A percentile compares a stretch with the other conserved stretches of the same genome.
Conservation (phyloP, 2,888 invertebrate genomes). For the Eristalinus aeneus region DNA sequence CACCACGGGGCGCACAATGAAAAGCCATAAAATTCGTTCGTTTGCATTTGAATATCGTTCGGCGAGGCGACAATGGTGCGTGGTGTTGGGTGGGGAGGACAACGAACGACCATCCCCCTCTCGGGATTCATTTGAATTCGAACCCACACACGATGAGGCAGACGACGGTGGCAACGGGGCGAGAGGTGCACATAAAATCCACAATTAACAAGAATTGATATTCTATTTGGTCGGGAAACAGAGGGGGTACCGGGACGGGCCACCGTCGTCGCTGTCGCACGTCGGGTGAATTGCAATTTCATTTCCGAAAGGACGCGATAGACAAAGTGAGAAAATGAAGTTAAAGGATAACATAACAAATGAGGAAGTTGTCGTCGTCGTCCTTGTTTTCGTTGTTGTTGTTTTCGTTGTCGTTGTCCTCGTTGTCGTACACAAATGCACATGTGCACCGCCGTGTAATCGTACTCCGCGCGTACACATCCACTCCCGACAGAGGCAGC, state of each 20-base stretch:
- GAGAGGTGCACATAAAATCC: conserved; percentile 46
- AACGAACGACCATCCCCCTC: neutral
- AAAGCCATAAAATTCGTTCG: neutral
- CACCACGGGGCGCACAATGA: neutral
- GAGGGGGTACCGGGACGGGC: conserved; percentile 37
- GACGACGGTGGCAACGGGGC: neutral
- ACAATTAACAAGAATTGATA: conserved; percentile 69
- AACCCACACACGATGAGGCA: conserved; percentile 8
- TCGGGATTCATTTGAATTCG: conserved; percentile 53
- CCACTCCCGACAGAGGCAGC: conserved; percentile 20
- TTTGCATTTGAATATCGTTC: neutral
- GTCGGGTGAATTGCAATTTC: conserved; percentile 28
- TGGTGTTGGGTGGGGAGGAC: neutral
- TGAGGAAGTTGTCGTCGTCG: conserved; percentile 48
- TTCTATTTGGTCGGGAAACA: conserved; percentile 64
- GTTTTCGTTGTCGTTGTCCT: neutral
- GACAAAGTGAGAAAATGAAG: conserved; percentile 61
- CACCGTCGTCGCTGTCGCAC: neutral
- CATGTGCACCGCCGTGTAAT: conserved; percentile 29
- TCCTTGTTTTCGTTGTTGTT: neutral
- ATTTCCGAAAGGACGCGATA: conserved; percentile 48
- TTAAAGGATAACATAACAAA: conserved; percentile 67
- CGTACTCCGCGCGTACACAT: neutral
- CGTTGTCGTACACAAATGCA: conserved; percentile 38
- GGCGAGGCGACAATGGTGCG: neutral